Base-by-base conservation (phyloP, 2,888 invertebrate genomes). In the Tricholauxania praeusta region DNA sequence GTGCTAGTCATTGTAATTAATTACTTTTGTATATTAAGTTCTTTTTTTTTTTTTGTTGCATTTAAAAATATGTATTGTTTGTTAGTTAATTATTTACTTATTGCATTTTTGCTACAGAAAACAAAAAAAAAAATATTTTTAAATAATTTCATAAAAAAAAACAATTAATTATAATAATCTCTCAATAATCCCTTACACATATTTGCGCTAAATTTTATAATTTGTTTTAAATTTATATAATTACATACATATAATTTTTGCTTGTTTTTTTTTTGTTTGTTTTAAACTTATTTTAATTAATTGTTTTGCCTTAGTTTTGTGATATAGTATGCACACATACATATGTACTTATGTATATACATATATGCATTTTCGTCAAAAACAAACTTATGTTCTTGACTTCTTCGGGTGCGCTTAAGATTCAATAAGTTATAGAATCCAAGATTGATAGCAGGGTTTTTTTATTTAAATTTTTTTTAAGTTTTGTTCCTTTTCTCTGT, bases 51-150 rank as follows among this genome's bases (percentile, higher is more conserved):
- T 55, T 55, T 12, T 19, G 22, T 19, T 55, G n/a, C 55, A 17
- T n/a, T 55, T n/a, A 55, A 55, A 55, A 19, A 55, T n/a, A 22
- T 55, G 28, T 55, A 5, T 55, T 17, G 55, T n/a, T 6, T 55
- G 14, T 10, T n/a, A 55, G 17, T 55, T 19, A 2, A 22, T 19
- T 19, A 55, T 19, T 19, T 55, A n/a, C 22, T 17, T 65, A 68
- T 15, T 19, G 57, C 62, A 49, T 19, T 67, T 48, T 72, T 72
- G 64, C 72, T 74, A 74, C 71, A 75, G 59, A 72, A 74, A 67
- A 64, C 74, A 62, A 71, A 59, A 12, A 47, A 67, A 64, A 75
- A 62, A 71, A 60, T 12, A 51, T 55, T 49, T 49, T 48, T 65
- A 39, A 39, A 39, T 39, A 39, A 39, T 39, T 39, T 39, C 39